These are phyloP conservation scores for Urophycis tenuis DNA, from an alignment of 2,797 vertebrate genomes.

Conservation along the genomic window DNA sequence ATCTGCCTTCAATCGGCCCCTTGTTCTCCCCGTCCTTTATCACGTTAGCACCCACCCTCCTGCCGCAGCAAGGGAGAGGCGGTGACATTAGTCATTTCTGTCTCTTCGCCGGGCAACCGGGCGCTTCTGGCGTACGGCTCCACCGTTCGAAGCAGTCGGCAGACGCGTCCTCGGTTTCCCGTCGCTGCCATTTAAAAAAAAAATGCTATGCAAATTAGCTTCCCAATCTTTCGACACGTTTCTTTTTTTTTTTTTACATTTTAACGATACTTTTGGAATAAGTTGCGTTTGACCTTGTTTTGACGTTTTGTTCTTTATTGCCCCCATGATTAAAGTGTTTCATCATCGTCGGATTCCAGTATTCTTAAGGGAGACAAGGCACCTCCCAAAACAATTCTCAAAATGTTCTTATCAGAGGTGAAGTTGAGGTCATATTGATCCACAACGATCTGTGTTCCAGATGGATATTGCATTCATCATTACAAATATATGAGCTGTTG, in stretches of 20 bases:
- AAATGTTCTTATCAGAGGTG: neutral
- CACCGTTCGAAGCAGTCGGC: neutral
- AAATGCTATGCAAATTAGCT: too few species aligned
- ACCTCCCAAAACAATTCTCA: neutral
- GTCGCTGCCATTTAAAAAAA: too few species aligned
- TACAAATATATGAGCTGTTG: slow-evolving; percentile 35
- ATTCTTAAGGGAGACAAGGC: neutral
- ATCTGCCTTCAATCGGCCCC: slow-evolving; percentile 17
- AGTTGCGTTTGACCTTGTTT: neutral
- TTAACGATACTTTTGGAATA: neutral
- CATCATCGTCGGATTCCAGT: neutral
- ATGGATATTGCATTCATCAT: slow-evolving; percentile 21
- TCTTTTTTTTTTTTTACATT: too few species aligned
- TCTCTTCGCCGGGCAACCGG: neutral
- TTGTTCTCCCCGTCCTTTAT: slow-evolving; percentile 13
- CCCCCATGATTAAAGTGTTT: neutral
- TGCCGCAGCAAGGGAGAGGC: neutral
- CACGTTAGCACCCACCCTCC: neutral
- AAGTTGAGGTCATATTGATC: slow-evolving; percentile 4
- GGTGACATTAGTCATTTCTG: neutral
- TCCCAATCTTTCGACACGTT: neutral
- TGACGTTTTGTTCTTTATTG: neutral
- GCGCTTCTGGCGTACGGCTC: neutral
- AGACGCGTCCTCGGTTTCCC: too few species aligned
- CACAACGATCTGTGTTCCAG: slow-evolving; percentile 19